Conservation (phyloP, 2,888 invertebrate genomes). For the Malthinus seriepunctatus region DNA sequence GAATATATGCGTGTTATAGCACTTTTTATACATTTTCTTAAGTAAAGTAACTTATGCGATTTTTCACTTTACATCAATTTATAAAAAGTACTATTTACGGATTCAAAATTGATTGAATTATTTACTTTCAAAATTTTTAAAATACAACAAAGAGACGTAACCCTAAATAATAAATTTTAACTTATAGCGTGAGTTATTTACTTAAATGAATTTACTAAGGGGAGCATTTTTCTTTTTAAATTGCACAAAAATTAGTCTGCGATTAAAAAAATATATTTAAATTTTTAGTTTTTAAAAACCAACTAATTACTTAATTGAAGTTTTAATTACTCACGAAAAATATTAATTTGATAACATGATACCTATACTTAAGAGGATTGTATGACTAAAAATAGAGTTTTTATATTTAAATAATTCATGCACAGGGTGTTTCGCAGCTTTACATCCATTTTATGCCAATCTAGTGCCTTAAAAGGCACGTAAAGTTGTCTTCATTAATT, state of each 20-base stretch:
- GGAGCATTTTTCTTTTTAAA: too few species aligned
- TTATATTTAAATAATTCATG: too few species aligned
- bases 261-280: too few species aligned
- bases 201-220: neutral
- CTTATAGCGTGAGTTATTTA: neutral
- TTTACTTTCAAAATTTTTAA: neutral
- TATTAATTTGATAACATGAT: too few species aligned
- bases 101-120: conserved; percentile 38
- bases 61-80: conserved; percentile 45
- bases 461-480: too few species aligned
- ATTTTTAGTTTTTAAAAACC: neutral
- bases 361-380: too few species aligned
- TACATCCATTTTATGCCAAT: too few species aligned
- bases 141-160: neutral
- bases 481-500: too few species aligned
- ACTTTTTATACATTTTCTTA: conserved; percentile 43
- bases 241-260: too few species aligned
- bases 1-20: conserved; percentile 32
- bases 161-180: neutral
- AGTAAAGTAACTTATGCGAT: conserved; percentile 42
- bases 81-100: conserved; percentile 35
- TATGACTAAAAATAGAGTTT: too few species aligned
- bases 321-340: conserved; percentile 2
- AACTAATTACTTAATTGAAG: conserved; percentile 32
- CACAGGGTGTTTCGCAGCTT: too few species aligned